Evolutionary conservation across 2,888 invertebrate species (phyloP), one percentile per base, ranked within the genome.

Genomic region (Imbricaverruca yamaguchii): DNA sequence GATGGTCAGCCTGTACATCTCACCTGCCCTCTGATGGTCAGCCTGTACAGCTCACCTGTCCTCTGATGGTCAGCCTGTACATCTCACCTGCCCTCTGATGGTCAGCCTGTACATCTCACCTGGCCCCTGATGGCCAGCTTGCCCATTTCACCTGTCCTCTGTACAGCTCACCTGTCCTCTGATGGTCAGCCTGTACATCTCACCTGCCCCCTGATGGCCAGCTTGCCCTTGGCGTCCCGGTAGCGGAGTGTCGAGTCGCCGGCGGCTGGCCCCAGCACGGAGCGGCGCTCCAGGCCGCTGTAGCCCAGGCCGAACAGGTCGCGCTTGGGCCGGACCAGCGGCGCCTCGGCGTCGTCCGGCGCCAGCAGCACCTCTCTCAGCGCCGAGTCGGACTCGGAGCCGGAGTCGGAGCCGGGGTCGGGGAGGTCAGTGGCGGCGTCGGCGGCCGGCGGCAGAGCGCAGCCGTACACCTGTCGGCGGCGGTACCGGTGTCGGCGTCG

Each of bases 291-390:
- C 56, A 88, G 84, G 10, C 87, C 86, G 56, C 83, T 84, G 85
- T 90, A 90, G 0, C 90, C 90, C 55, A 90, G 85, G 9, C 90
- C 90, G 85, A 89, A 88, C 55, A 86, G 84, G 85, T 98, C 93
- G 84, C 90, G 91, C 88, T 98, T 98, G 63, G 93, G 91, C 59
- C 89, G 89, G 81, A 91, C 89, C 39, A 92, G 88, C 85, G 92
- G 92, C 1, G 92, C 90, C 84, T 93, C 93, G 86, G 93, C 93
- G 86, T 96, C 95, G 86, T 93, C 92, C 21, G 95, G 94, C 65
- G 94, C 93, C 87, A 93, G 91, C 12, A 92, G 89, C 0, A 91
- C 89, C 23, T 85, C 85, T 0, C 84, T 85, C 56, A 84, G 83
- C 81, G 84, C 85, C 57, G 84, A 83, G 7, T 90, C 83, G 82